Percentiles rank a stretch among this genome's conserved stretches.
Conservation (phyloP, 2,113 vertebrate species). For the Gnathonemus echidnorhynchus region DNA sequence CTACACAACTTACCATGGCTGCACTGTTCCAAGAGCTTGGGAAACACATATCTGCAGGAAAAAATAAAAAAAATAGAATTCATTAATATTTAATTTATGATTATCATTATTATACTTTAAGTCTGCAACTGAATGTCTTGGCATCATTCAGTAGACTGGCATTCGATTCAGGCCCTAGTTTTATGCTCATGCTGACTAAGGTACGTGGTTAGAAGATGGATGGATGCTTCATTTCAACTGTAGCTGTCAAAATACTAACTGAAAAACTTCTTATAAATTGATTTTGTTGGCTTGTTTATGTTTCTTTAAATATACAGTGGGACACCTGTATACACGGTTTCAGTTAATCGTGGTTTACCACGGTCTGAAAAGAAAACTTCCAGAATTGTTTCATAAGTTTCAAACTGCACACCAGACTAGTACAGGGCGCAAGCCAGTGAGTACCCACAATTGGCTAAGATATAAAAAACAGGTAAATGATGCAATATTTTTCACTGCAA, state of each 20-base stretch:
- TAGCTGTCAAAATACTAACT: neutral
- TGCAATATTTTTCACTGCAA: neutral
- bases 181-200: neutral
- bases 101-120: neutral
- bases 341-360: neutral
- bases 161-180: neutral
- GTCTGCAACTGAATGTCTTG: neutral
- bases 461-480: neutral
- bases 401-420: neutral
- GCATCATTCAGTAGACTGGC: neutral
- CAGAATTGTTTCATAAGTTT: neutral
- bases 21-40: conserved; percentile 91
- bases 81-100: neutral
- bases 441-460: neutral
- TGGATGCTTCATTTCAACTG: neutral
- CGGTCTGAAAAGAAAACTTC: neutral
- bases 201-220: neutral
- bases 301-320: neutral
- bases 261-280: neutral
- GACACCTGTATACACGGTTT: neutral
- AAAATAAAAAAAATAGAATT: neutral
- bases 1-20: conserved; percentile 72
- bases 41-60: conserved; percentile 74
- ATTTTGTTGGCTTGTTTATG: neutral
- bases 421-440: neutral